These are phyloP conservation scores for Anguilla japonica DNA, from an alignment of 2,113 vertebrate species.

Conservation along the genomic window DNA sequence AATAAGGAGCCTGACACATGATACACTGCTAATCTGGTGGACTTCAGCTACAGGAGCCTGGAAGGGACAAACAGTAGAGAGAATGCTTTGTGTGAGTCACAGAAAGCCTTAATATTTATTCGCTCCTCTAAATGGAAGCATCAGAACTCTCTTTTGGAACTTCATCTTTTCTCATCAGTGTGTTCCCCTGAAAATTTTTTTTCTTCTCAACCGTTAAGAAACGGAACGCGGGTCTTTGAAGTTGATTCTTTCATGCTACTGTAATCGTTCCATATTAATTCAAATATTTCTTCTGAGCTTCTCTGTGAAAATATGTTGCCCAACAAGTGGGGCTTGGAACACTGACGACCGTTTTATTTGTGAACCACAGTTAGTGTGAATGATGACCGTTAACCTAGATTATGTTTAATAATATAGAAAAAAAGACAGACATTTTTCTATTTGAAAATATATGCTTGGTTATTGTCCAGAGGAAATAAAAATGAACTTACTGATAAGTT, in stretches of 20 bases:
- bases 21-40: constrained; percentile 65
- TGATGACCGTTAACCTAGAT: background rate
- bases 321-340: background rate
- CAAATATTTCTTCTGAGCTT: background rate
- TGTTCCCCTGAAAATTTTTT: background rate
- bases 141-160: background rate
- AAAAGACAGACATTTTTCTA: background rate
- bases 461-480: background rate
- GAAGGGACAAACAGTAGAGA: constrained; percentile 56
- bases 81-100: constrained; percentile 64
- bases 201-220: background rate
- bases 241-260: background rate
- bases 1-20: constrained; percentile 59
- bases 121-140: constrained; percentile 16
- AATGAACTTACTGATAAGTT: background rate
- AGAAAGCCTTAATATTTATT: constrained; percentile 17
- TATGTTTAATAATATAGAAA: background rate
- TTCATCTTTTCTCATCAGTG: background rate
- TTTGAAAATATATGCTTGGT: no score
- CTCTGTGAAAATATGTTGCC: background rate
- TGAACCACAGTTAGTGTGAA: background rate
- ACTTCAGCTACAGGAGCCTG: constrained; percentile 59
- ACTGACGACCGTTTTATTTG: background rate
- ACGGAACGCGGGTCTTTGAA: background rate
- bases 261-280: background rate